phyloP scores from a whole-genome alignment of 2,113 vertebrate species.

The Podocnemis expansa region DNA sequence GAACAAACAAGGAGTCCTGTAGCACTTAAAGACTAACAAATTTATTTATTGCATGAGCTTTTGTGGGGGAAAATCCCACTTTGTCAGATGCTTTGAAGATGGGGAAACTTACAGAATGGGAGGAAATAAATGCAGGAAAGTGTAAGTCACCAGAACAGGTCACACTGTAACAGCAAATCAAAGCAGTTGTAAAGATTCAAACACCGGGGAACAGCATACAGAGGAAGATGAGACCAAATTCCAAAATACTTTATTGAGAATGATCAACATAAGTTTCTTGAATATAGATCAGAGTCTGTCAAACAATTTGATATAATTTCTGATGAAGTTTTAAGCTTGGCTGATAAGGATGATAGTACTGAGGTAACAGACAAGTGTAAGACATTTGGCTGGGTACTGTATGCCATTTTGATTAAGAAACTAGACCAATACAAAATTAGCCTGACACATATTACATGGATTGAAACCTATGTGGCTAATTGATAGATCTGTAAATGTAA shows the following conservation, averaged over 20 bases:
- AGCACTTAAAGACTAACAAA: no score
- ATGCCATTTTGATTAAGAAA: conserved; percentile 50
- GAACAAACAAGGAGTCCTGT: no score
- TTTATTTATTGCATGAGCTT: no score
- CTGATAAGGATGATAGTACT: conserved; percentile 41
- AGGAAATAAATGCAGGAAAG: no score
- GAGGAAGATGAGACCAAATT: no score
- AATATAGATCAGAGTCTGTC: background rate
- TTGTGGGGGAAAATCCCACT: no score
- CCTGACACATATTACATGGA: background rate
- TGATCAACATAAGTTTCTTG: conserved; percentile 22
- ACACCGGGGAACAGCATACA: no score
- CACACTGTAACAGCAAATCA: no score
- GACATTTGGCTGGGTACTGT: conserved; percentile 34
- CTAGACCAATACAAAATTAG: background rate
- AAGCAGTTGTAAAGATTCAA: no score
- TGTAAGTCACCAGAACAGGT: no score
- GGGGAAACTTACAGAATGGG: no score
- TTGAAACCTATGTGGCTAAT: conserved; percentile 6
- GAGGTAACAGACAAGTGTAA: conserved; percentile 6
- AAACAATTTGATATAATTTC: background rate
- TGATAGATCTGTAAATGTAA: background rate
- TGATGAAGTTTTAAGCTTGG: background rate
- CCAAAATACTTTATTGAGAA: background rate
- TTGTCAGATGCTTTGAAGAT: no score